phyloP scores from a whole-genome alignment of 2,113 vertebrate genomes.

The Garra rufa region DNA sequence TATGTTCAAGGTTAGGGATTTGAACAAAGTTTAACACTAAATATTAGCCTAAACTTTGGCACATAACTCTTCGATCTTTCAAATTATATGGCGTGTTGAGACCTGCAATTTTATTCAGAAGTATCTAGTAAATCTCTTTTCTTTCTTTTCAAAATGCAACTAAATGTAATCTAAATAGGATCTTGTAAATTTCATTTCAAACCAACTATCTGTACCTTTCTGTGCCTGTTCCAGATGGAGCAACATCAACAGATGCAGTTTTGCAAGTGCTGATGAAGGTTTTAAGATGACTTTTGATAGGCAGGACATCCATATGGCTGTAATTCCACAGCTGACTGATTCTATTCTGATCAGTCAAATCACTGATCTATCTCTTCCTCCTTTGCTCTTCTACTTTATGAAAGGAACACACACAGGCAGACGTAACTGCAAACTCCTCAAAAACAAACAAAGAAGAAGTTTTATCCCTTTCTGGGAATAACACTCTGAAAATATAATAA shows the following conservation, averaged over 20 bases:
- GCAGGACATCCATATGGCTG: not conserved
- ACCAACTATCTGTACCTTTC: conserved; percentile 24
- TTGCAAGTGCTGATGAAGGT: conserved; percentile 42
- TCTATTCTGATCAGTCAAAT: not conserved
- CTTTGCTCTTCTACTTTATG: not conserved
- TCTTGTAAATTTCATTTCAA: conserved; percentile 37
- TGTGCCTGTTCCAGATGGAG: conserved; percentile 40
- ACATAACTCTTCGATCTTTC: not conserved
- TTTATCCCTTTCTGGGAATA: not conserved
- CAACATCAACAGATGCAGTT: conserved; percentile 41
- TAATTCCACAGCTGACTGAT: conserved; percentile 6
- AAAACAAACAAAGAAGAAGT: not conserved
- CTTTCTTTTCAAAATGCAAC: not conserved
- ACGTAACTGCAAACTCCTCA: not conserved
- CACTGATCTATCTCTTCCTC: not conserved
- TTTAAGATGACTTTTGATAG: conserved; percentile 42
- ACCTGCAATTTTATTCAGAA: not conserved
- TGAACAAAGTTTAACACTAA: not conserved
- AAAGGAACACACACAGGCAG: not conserved
- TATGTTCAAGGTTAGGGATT: not conserved
- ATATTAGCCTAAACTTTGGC: too few species aligned
- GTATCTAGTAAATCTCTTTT: too few species aligned
- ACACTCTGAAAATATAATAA: not conserved
- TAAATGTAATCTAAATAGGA: not conserved
- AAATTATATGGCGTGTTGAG: too few species aligned